Base-by-base conservation (phyloP, 2,888 invertebrate genomes). In the Dryococelus australis region DNA sequence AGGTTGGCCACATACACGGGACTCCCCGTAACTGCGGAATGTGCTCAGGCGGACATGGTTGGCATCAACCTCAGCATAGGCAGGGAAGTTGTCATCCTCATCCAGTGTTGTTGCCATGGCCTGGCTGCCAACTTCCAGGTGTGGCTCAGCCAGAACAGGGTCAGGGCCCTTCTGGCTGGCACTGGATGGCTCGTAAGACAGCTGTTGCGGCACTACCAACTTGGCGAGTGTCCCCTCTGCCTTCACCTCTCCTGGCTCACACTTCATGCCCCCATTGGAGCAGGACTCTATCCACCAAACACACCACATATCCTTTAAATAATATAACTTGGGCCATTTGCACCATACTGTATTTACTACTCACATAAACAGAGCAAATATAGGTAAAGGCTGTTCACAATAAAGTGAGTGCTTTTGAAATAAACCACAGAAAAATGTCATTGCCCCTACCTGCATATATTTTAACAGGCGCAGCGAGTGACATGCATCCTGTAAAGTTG, bases 1-100 rank as follows among this genome's bases (percentile, higher is more conserved):
- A 88, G 95, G 94, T 89, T 95, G 95, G 91, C 95, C 95, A 90
- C 94, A 95, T 87, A 93, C 93, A 89, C 93, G 93, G 93, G 92
- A 16, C 47, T 47, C 47, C 12, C 47, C 47, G 47, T 47, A 47
- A 16, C 47, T 47, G 91, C 93, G 90, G 87, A 90, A 90, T 3
- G 90, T 90, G 28, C 89, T 89, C 84, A 90, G 89, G 0, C 90
- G 88, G 24, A 89, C 88, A n/a, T 88, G 87, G 35, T 89, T 88
- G 35, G 94, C 93, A 90, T 95, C 95, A 87, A 95, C 95, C 93
- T 95, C 95, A 47, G 95, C 95, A 91, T 95, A 95, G 92, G 95
- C 95, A 35, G 95, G 95, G 35, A 84, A 85, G 28, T 87, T 87
- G 12, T 85, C 27, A 10, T 79, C 51, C 26, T 47, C 28, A 12